Evolutionary conservation across 2,888 invertebrate species (phyloP).

Genomic region (Scaptomyza parva): DNA sequence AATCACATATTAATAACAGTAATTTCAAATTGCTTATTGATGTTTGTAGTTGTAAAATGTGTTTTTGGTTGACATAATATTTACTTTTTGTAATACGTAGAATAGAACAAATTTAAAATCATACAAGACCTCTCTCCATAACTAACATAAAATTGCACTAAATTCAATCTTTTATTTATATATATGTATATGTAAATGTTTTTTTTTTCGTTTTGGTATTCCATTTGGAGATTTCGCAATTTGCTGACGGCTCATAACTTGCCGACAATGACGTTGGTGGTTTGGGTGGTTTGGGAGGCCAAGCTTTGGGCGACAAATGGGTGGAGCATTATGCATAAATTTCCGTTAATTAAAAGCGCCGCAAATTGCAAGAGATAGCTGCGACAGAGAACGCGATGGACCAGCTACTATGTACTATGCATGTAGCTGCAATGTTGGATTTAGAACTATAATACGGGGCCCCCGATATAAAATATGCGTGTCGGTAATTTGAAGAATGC

Average conservation of each 20-base stretch:
- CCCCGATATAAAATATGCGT: conserved; percentile 76
- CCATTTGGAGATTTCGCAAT: conserved; percentile 58
- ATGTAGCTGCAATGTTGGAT: conserved; percentile 7
- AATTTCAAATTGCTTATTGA: no score
- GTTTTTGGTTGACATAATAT: no score
- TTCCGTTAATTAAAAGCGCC: conserved; percentile 76
- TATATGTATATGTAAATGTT: not conserved
- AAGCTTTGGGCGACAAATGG: conserved; percentile 36
- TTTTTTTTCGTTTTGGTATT: conserved; percentile 24
- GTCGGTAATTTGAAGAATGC: conserved; percentile 79
- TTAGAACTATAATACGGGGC: conserved; percentile 60
- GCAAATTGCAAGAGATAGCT: conserved; percentile 66
- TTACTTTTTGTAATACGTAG: no score
- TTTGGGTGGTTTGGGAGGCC: not conserved
- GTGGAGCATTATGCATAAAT: conserved; percentile 73
- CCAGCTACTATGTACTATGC: not conserved
- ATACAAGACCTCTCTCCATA: no score
- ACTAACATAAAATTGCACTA: not conserved
- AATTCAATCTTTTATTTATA: conserved; percentile 14
- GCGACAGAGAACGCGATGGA: conserved; percentile 17
- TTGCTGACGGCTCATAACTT: conserved; percentile 59
- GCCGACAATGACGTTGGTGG: not conserved
- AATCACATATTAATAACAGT: no score
- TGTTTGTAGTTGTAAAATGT: no score
- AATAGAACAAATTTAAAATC: no score